phyloP scores from a whole-genome alignment of 2,113 vertebrate species.

The Hippopotamus amphibius region DNA sequence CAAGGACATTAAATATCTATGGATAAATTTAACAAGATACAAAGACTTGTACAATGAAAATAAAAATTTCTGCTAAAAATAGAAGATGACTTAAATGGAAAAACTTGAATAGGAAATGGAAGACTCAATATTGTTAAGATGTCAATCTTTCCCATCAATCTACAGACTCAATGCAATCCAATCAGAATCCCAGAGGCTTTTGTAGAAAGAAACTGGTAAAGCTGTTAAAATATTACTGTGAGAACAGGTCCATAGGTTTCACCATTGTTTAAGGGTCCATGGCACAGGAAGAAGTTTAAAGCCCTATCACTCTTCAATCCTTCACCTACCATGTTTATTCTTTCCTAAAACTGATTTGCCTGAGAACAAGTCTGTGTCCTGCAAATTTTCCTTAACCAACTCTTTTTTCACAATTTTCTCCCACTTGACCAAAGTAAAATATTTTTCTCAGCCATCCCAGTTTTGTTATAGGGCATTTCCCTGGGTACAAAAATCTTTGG shows the following conservation, averaged over 20 bases:
- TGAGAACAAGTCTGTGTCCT: background rate
- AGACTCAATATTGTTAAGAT: background rate
- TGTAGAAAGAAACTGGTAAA: constrained; percentile 41
- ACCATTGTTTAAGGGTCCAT: background rate
- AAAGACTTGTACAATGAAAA: constrained; percentile 27
- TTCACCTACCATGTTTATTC: background rate
- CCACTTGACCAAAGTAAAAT: background rate
- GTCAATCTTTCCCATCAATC: background rate
- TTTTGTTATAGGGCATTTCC: background rate
- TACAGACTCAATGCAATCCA: background rate
- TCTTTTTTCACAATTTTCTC: background rate
- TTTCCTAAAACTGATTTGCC: background rate
- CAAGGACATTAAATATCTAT: background rate
- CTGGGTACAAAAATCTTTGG: background rate
- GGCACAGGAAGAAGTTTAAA: background rate
- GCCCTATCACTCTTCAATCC: background rate
- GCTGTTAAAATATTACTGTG: background rate
- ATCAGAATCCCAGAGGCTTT: background rate
- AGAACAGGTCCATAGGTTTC: background rate
- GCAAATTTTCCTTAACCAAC: background rate
- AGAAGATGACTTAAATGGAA: constrained; percentile 22
- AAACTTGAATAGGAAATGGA: background rate
- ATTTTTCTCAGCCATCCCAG: background rate
- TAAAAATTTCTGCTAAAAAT: background rate
- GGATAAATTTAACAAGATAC: constrained; percentile 32